Base-by-base conservation (phyloP, 2,113 vertebrate genomes). In the Plotosus lineatus region DNA sequence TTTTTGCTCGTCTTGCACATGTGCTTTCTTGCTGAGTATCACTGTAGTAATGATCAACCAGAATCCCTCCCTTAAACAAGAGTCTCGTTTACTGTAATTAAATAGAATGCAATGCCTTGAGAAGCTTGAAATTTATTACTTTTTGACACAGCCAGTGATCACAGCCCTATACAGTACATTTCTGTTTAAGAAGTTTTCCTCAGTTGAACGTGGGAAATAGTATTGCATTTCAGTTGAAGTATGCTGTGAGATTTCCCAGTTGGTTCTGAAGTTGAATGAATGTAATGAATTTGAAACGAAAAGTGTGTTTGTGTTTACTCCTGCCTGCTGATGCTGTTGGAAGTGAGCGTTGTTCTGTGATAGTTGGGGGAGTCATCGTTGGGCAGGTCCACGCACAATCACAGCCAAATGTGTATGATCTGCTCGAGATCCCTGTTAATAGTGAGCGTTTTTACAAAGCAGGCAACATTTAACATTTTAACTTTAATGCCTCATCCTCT, bases 321-420 rank as follows among this genome's bases (percentile, higher is more conserved):
- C 82, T 65, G 81, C 66, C 68, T 42, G 80, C 83, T 42, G 56
- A 83, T 88, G 88, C 89, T 90, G 87, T 86, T 88, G 89, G 84
- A 86, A 79, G 80, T 82, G 85, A 77, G 88, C 83, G 60, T 50
- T 84, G 84, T 85, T 89, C 66, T 53, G 50, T 76, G 78, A 75
- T 61, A 50, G 63, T 40, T 72, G 74, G 73, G 75, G 58, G 69
- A 83, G 80, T 63, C 66, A 42, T 58, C 82, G 58, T 78, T 85
- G 80, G 75, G 46, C 77, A 60, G 31, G 44, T 77, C 51, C 73
- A 83, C 74, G 58, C 69, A 68, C n/a, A 42, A 58, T 10, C 77
- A 48, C 80, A 80, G 28, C 42, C 55, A 6, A 21, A 19, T 38
- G 28, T 46, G 31, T 31, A n/a, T n/a, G 51, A 40, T 68, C 42